Evolutionary conservation across 2,888 invertebrate genomes (phyloP).

Genomic region (Spodoptera picta): DNA sequence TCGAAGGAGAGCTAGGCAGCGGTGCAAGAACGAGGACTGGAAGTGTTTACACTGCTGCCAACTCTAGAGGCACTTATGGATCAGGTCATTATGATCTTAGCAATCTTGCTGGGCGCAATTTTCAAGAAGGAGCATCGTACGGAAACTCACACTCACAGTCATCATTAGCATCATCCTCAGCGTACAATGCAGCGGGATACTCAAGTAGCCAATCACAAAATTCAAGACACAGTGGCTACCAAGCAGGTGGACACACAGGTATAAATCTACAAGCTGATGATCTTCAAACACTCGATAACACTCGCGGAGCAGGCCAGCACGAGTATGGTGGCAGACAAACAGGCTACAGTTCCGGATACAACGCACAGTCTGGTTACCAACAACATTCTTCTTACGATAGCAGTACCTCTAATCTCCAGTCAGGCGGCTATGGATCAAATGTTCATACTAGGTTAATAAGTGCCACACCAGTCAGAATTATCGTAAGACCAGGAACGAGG

Average conservation of each 20-base stretch:
- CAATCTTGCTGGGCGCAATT: constrained; percentile 80
- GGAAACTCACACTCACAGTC: constrained; percentile 64
- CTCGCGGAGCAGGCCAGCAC: constrained; percentile 58
- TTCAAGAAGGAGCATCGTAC: constrained; percentile 70
- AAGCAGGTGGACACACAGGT: constrained; percentile 51
- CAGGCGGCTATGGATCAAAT: constrained; percentile 60
- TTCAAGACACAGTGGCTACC: constrained; percentile 62
- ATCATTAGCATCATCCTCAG: constrained; percentile 53
- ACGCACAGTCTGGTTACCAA: constrained; percentile 67
- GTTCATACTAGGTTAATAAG: constrained; percentile 63
- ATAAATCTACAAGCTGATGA: constrained; percentile 59
- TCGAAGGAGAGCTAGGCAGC: constrained; percentile 82
- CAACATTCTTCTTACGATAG: constrained; percentile 58
- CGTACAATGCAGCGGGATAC: constrained; percentile 50
- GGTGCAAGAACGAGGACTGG: constrained; percentile 75
- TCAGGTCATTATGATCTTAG: constrained; percentile 77
- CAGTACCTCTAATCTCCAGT: constrained; percentile 59
- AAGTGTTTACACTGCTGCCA: constrained; percentile 81
- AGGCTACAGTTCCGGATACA: constrained; percentile 61
- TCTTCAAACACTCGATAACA: constrained; percentile 62
- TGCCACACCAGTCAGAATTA: constrained; percentile 71
- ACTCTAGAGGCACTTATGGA: constrained; percentile 80
- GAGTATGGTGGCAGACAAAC: constrained; percentile 62
- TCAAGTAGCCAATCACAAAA: constrained; percentile 58
- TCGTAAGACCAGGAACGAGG: constrained; percentile 75